A percentile compares a stretch with the other conserved stretches of the same genome.
These are phyloP conservation scores for Pseudorhombus dupliciocellatus DNA, from an alignment of 2,113 vertebrate species.

Conservation along the genomic window DNA sequence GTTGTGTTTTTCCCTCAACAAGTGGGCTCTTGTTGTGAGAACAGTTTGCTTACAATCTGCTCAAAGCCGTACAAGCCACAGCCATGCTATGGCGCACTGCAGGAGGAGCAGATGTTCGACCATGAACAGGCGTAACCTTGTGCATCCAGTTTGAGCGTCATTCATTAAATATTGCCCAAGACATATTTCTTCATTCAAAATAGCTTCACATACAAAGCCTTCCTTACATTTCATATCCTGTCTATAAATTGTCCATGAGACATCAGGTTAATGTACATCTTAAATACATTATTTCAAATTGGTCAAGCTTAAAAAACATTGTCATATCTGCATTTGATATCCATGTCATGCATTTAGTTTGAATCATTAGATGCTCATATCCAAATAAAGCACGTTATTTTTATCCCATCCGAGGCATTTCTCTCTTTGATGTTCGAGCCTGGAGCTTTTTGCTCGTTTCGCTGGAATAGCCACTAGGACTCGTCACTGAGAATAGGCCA, in stretches of 20 bases:
- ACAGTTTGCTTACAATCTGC: too few species aligned
- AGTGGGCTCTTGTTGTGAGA: not conserved
- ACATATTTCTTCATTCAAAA: not conserved
- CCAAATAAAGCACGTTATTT: not conserved
- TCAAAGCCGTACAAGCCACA: too few species aligned
- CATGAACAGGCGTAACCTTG: too few species aligned
- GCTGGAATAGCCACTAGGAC: conserved; percentile 45
- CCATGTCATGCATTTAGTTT: not conserved
- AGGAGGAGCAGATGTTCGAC: too few species aligned
- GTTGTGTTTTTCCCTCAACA: not conserved
- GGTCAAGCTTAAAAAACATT: not conserved
- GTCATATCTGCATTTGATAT: not conserved
- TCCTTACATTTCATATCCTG: not conserved
- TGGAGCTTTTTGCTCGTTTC: conserved; percentile 36
- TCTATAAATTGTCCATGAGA: not conserved
- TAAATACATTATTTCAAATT: not conserved
- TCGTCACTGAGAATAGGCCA: conserved; percentile 60
- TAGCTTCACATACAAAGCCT: not conserved
- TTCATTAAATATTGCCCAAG: not conserved
- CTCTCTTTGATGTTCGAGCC: conserved; percentile 10
- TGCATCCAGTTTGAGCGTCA: too few species aligned
- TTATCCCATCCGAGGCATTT: not conserved
- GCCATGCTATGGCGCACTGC: too few species aligned
- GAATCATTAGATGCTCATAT: not conserved
- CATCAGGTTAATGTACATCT: not conserved